phyloP scores from a whole-genome alignment of 2,888 invertebrate species.

The Pristionchus exspectatus region DNA sequence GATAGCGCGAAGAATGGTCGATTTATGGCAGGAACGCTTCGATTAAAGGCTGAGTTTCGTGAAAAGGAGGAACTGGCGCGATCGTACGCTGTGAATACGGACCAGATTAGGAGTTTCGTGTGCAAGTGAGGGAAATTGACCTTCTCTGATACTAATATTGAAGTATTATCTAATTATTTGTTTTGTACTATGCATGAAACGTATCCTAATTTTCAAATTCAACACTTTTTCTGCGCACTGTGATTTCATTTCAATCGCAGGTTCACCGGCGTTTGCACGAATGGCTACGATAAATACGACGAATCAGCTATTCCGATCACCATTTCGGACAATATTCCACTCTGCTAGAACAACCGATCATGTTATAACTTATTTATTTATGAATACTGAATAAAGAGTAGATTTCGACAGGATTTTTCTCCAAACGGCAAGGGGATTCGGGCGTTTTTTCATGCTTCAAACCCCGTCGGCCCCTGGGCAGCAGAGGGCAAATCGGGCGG shows the following conservation, averaged over 20 bases:
- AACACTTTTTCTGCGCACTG: not conserved
- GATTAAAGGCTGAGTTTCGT: not conserved
- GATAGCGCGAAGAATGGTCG: not conserved
- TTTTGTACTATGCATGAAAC: not conserved
- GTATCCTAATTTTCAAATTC: too few relatives aligned
- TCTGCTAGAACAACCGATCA: not conserved
- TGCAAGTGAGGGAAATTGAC: not conserved
- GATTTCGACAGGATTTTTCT: not conserved
- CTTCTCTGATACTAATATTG: not conserved
- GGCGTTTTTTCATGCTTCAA: not conserved
- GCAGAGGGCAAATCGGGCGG: not conserved
- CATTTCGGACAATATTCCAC: not conserved
- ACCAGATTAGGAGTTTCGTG: not conserved
- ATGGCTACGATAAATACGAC: constrained; percentile 26
- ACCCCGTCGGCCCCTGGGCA: not conserved
- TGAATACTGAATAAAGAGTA: not conserved
- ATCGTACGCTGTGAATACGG: constrained; percentile 5
- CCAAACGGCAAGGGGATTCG: not conserved
- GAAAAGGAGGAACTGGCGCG: not conserved
- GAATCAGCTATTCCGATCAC: not conserved
- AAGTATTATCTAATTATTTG: not conserved
- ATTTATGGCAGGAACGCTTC: not conserved
- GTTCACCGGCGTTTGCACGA: not conserved
- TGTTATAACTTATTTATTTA: not conserved
- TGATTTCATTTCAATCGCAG: not conserved